Base-by-base conservation (phyloP, 2,797 vertebrate genomes). In the Molossus alvarezi region DNA sequence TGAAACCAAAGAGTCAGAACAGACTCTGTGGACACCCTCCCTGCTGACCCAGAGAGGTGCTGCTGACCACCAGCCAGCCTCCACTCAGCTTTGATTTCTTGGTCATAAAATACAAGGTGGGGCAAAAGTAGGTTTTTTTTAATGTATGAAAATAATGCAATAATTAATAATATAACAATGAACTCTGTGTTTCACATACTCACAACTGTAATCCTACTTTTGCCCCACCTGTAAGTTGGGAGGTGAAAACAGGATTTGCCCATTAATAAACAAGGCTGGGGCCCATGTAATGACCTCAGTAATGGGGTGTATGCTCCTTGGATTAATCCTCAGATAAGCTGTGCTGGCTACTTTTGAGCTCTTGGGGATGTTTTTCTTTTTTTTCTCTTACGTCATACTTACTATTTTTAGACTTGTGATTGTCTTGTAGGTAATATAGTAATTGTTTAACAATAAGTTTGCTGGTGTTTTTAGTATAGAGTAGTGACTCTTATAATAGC, bases 321-420 rank as follows among this genome's bases (percentile, higher is more conserved):
- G 20, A 11, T 72, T 45, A 71, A 72, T 93, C 10, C 79, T 10
- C 11, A 90, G 33, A 60, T 84, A 75, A 90, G 17, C 20, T 79
- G 72, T 21, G 17, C 25, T 81, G 79, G 6, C 13, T 18, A 45
- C 60, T 6, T 95, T 55, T 69, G 29, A 69, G 51, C 0, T 73
- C 75, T 80, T 25, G 9, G 65, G 79, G 21, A 37, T 17, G 1
- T 81, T 94, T 96, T 82, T n/a, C 84, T 92, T 92, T 94, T 96
- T n/a, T 88, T 92, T 92, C 18, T 86, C 60, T 96, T 88, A 41
- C 0, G 14, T 87, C 29, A 48, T 45, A 53, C 8, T 58, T 60
- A 25, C 76, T 75, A 6, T 69, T 73, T 92, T 93, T 88, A 86
- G 64, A 83, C 20, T 84, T 80, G 33, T 84, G 69, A n/a, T 4